A percentile compares a stretch with the other conserved stretches of the same genome.
phyloP scores from a whole-genome alignment of 2,113 vertebrate species.

The Pleuronectes platessa region DNA sequence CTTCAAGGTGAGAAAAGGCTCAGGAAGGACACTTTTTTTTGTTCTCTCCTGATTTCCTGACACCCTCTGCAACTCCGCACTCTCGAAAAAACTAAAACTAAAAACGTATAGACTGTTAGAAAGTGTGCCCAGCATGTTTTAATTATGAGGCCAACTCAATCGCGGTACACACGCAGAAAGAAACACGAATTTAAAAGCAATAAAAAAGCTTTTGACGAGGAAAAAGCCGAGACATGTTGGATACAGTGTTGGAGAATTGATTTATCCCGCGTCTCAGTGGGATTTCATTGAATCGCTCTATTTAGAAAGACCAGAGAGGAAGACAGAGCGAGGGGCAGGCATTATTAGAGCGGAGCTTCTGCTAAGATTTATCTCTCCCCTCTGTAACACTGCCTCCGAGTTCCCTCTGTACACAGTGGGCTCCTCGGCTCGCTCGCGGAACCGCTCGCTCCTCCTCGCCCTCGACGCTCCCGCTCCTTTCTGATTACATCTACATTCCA shows the following conservation, averaged over 20 bases:
- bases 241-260: constrained; percentile 52
- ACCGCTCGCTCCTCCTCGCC: background rate
- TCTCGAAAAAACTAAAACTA: background rate
- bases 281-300: constrained; percentile 62
- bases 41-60: constrained; percentile 1
- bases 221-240: constrained; percentile 33
- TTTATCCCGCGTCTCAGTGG: constrained; percentile 58
- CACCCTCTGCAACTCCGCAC: no score
- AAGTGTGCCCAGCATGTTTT: constrained; percentile 24
- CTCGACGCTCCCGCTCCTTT: constrained; percentile 25
- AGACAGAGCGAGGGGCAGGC: constrained; percentile 14
- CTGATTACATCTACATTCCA: constrained; percentile 54
- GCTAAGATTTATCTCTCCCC: constrained; percentile 35
- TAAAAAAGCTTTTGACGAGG: constrained; percentile 33
- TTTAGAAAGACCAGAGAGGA: constrained; percentile 50
- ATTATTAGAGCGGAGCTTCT: constrained; percentile 42
- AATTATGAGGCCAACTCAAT: constrained; percentile 39
- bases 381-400: constrained; percentile 17
- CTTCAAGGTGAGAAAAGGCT: background rate
- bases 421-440: constrained; percentile 14
- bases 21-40: background rate
- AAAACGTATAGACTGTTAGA: background rate
- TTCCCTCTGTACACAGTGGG: constrained; percentile 28
- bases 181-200: constrained; percentile 31
- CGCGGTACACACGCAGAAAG: background rate